phyloP scores from a whole-genome alignment of 2,888 invertebrate genomes.

The Pollenia labialis region DNA sequence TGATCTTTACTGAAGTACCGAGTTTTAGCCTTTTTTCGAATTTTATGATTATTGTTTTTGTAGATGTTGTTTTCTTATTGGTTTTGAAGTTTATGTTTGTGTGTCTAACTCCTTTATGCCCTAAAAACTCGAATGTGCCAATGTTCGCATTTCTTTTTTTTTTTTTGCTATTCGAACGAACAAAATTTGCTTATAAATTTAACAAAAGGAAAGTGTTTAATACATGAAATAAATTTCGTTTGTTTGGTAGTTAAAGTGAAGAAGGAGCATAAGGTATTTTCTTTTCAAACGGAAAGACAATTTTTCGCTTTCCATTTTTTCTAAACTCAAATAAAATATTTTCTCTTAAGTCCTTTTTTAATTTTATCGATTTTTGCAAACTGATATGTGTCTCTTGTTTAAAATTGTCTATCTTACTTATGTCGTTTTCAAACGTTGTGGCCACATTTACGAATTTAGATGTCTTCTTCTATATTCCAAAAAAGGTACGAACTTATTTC shows the following conservation, averaged over 20 bases:
- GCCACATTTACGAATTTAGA: constrained; percentile 25
- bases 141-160: neutral
- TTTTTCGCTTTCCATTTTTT: too few species aligned
- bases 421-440: constrained; percentile 18
- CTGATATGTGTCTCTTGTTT: constrained; percentile 35
- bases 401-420: constrained; percentile 2
- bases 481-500: neutral
- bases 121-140: constrained; percentile 31
- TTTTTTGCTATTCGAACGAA: neutral
- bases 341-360: neutral
- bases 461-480: neutral
- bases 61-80: constrained; percentile 27
- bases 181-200: constrained; percentile 7
- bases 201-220: neutral
- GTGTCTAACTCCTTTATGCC: constrained; percentile 5
- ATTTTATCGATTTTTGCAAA: neutral
- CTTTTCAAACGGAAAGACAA: too few species aligned
- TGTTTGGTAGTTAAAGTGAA: neutral
- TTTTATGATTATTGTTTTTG: constrained; percentile 54
- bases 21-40: constrained; percentile 10
- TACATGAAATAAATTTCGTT: neutral
- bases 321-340: neutral
- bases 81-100: constrained; percentile 30
- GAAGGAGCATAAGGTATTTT: neutral
- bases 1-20: constrained; percentile 18